Conservation (phyloP, 92 coral and sea anemone genomes). For the Epizoanthus ramosus region DNA sequence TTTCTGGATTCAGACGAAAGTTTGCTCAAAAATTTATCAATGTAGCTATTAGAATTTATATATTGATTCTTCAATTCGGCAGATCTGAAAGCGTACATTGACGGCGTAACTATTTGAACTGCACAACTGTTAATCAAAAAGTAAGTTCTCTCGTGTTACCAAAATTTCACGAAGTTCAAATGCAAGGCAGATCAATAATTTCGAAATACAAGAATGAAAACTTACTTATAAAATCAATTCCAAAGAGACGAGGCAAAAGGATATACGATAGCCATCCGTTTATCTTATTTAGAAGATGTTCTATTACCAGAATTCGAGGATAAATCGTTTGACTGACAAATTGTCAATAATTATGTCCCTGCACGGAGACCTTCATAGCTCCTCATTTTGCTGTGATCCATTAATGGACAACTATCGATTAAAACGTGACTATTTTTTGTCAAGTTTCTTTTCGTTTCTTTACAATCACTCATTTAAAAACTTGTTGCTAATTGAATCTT, state of each 20-base stretch:
- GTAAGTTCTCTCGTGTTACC: neutral
- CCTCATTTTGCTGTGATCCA: no score
- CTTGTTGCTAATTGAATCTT: constrained; percentile 1
- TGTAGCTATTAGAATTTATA: neutral
- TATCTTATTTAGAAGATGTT: no score
- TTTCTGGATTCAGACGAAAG: neutral
- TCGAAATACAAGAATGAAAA: no score
- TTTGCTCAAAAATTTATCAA: neutral
- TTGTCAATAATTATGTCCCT: no score
- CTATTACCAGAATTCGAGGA: no score
- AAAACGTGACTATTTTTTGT: neutral
- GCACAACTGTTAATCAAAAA: neutral
- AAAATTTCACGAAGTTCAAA: neutral
- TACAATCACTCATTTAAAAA: neutral
- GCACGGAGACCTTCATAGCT: no score
- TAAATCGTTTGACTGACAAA: no score
- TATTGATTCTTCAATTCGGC: neutral
- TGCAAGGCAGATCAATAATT: neutral
- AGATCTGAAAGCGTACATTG: neutral
- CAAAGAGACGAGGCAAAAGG: no score
- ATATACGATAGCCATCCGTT: no score
- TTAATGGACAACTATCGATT: neutral
- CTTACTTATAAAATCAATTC: no score
- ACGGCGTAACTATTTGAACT: neutral
- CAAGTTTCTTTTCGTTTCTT: neutral